Evolutionary conservation across 2,113 vertebrate genomes (phyloP).

Genomic region (Misgurnus mizolepis): DNA sequence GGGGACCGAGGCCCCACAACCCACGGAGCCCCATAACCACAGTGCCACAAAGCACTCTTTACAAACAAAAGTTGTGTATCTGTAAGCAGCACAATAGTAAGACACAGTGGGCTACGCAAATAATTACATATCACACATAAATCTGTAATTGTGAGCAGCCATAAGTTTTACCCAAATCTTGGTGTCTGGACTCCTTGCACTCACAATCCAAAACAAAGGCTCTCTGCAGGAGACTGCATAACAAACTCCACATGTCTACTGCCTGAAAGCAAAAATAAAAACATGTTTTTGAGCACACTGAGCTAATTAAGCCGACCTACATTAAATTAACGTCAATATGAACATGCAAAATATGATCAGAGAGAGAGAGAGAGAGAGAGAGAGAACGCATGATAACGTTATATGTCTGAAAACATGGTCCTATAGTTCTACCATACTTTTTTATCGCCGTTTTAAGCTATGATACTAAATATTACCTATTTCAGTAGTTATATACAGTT

Average conservation of each 20-base stretch:
- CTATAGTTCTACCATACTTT: too few relatives aligned
- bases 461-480: too few relatives aligned
- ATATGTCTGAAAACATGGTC: too few relatives aligned
- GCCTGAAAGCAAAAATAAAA: slow-evolving; percentile 56
- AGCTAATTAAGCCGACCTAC: neutral
- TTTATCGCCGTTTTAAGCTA: too few relatives aligned
- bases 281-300: neutral
- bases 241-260: slow-evolving; percentile 68
- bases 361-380: too few relatives aligned
- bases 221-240: slow-evolving; percentile 58
- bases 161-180: slow-evolving; percentile 38
- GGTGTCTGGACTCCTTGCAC: slow-evolving; percentile 19
- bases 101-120: neutral
- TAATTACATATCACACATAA: neutral
- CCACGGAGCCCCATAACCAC: slow-evolving; percentile 70
- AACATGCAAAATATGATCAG: too few relatives aligned
- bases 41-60: slow-evolving; percentile 68
- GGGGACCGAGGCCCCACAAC: slow-evolving; percentile 39
- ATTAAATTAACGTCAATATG: neutral
- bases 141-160: neutral
- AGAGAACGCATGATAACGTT: too few relatives aligned
- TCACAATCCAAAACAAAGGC: slow-evolving; percentile 45
- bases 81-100: slow-evolving; percentile 44
- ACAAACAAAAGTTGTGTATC: slow-evolving; percentile 58
- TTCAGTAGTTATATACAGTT: too few relatives aligned